Base-by-base conservation (phyloP, 2,113 vertebrate species). In the Opisthocomus hoazin region DNA sequence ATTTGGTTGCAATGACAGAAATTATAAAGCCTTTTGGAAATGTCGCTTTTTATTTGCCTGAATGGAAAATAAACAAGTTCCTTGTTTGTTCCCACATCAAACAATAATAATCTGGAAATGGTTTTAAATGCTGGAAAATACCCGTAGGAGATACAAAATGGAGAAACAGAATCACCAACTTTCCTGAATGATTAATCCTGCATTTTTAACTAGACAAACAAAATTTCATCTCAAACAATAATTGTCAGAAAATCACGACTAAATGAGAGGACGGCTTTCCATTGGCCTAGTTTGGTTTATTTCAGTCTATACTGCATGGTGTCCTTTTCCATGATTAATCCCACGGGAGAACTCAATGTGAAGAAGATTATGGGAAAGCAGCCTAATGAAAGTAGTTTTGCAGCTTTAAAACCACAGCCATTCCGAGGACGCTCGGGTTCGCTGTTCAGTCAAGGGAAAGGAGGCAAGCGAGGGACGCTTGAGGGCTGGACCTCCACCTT, bases 401-500 rank as follows among this genome's bases (percentile, higher is more conserved):
- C 7, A 64, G 4, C 53, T 84, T 91, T 51, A 57, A 53, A 76
- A 79, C 19, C 24, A 15, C 15, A 71, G 22, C 12, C 19, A 4
- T 37, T 71, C 26, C 54, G 41, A 37, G 29, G 45, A 71, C 4
- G 8, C 24, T 70, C 1, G 5, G 6, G 12, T 66, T 66, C 50
- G 53, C 51, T 66, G 1, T 37, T 75, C 13, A 9, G 37, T 18
- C 39, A 68, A 51, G 15, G 34, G 34, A 77, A 84, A 85, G 36
- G 45, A 77, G n/a, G 58, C 6, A 37, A 63, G 26, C 0, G 0
- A 6, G 27, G 17, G 34, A 10, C 39, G 21, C 15, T 46, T 45
- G 11, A 63, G 23, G 45, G 22, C 69, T 82, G 39, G 18, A 46
- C 48, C 22, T 79, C 39, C 48, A 50, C 26, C 30, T 15, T 7